Base-by-base conservation (phyloP, 2,113 vertebrate genomes). In the Nesogale talazaci region DNA sequence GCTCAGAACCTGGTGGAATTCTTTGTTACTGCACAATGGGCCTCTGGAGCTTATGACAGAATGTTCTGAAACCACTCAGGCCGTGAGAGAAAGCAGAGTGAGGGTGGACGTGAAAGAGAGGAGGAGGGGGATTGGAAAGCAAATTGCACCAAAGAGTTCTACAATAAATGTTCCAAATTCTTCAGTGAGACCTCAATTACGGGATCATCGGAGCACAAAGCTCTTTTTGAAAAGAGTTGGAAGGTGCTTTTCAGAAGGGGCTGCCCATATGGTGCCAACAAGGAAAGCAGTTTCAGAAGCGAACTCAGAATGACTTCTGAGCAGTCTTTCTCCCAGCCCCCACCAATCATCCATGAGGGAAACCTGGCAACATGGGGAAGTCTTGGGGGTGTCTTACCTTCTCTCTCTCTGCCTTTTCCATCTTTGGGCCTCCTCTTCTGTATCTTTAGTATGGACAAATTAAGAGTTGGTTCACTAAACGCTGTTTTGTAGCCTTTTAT, bases 1-100 rank as follows among this genome's bases (percentile, higher is more conserved):
- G 89, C 19, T 95, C 38, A 19, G 46, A 52, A 52, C 46, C 52
- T 46, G 69, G 69, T 36, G 19, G 84, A 90, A 94, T 84, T 76
- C 93, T 94, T 95, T 97, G 86, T 97, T 95, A 96, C 89, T 80
- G 52, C 93, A 97, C 72, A 97, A 95, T 97, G 89, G 94, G 69
- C 74, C 78, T 92, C 90, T 90, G 77, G 88, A 93, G 88, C 92
- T 86, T 77, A 75, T 70, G 46, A 89, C 75, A 86, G 95, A 96
- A 96, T 84, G 94, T 93, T 95, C 87, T 91, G 92, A 94, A 92
- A 87, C 78, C 90, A 83, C 70, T 38, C 83, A 40, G 72, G 87
- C 31, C 83, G 9, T 56, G 72, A 90, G 31, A 89, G 27, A 36
- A 83, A 25, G 23, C 57, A 79, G 57, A 52, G 27, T 67, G 59